These are phyloP conservation scores for Bujurquina vittata DNA, from an alignment of 2,113 vertebrate genomes.

Conservation along the genomic window DNA sequence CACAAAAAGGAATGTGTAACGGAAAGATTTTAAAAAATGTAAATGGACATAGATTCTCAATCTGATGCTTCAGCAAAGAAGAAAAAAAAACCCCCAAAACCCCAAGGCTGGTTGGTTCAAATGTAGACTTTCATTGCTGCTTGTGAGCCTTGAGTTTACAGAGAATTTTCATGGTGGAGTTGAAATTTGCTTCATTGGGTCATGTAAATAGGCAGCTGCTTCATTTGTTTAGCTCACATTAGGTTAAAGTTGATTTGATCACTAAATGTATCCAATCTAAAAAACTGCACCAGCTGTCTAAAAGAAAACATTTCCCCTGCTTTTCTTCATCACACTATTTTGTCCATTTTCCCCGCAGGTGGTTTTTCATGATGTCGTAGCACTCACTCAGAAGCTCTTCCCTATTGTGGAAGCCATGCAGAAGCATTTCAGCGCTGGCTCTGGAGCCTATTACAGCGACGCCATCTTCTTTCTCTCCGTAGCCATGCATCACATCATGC, in stretches of 20 bases:
- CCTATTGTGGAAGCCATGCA: conserved; percentile 95
- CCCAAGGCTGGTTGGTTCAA: too few relatives aligned
- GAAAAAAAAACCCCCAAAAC: too few relatives aligned
- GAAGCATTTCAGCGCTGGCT: conserved; percentile 95
- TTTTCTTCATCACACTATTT: neutral
- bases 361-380: conserved; percentile 89
- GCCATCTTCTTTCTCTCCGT: conserved; percentile 98
- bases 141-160: neutral
- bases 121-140: neutral
- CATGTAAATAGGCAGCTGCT: neutral
- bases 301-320: neutral
- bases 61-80: neutral
- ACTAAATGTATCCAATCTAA: neutral
- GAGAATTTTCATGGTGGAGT: neutral
- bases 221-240: neutral
- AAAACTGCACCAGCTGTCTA: neutral
- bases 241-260: neutral
- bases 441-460: conserved; percentile 93
- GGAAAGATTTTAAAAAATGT: neutral
- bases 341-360: conserved; percentile 79
- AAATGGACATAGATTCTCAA: too few relatives aligned
- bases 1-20: neutral
- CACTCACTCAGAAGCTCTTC: conserved; percentile 89
- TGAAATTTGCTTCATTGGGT: neutral
- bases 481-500: conserved; percentile 96